Evolutionary conservation across 92 coral and sea anemone genomes (phyloP).

Genomic region (Virgularia gustaviana): DNA sequence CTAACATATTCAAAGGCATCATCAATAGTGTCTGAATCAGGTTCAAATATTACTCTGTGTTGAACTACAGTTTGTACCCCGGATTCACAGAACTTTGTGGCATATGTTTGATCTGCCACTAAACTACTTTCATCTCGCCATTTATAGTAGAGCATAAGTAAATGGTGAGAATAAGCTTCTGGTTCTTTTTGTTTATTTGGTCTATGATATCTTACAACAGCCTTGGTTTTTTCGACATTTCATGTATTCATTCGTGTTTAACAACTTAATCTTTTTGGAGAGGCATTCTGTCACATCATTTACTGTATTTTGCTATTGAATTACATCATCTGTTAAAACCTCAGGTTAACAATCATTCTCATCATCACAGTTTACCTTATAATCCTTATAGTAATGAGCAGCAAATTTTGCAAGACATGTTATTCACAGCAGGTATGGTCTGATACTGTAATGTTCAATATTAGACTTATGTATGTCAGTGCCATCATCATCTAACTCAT

Average conservation of each 20-base stretch:
- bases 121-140: too few relatives aligned
- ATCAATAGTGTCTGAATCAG: slow-evolving; percentile 55
- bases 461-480: too few relatives aligned
- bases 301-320: slow-evolving; percentile 15
- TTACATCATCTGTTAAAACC: too few relatives aligned
- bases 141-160: too few relatives aligned
- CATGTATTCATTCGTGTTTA: slow-evolving; percentile 43
- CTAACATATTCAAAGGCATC: slow-evolving; percentile 6
- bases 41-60: slow-evolving; percentile 52
- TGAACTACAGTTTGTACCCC: slow-evolving; percentile 47
- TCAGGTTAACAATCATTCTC: too few relatives aligned
- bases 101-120: slow-evolving; percentile 32
- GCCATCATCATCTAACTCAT: slow-evolving; percentile 61
- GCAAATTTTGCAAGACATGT: slow-evolving; percentile 58
- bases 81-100: slow-evolving; percentile 49
- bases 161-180: too few relatives aligned
- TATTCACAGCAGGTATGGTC: slow-evolving; percentile 42
- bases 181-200: too few relatives aligned
- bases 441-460: slow-evolving; percentile 47
- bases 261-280: slow-evolving; percentile 45
- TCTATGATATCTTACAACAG: too few relatives aligned
- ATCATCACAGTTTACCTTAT: slow-evolving; percentile 53
- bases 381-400: slow-evolving; percentile 59
- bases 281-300: slow-evolving; percentile 10
- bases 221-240: too few relatives aligned